A percentile compares a stretch with the other conserved stretches of the same genome.
phyloP scores from a whole-genome alignment of 2,888 invertebrate genomes.

The Euzophera pinguis region DNA sequence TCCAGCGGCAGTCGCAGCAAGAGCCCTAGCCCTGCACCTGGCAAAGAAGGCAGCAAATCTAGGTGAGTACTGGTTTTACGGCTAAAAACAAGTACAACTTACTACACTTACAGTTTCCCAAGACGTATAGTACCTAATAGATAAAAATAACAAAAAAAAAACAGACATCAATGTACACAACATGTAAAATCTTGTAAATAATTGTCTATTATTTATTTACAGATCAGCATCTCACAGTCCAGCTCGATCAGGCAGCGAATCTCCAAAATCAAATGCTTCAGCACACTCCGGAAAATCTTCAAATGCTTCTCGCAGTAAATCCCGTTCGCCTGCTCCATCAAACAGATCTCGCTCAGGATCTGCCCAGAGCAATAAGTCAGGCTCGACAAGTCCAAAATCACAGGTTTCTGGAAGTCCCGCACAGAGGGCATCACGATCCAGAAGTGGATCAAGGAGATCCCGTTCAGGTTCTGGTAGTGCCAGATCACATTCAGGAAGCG shows the following conservation, averaged over 20 bases:
- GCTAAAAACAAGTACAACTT: too few relatives aligned
- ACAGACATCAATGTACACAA: too few relatives aligned
- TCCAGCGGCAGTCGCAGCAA: conserved; percentile 68
- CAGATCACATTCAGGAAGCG: conserved; percentile 49
- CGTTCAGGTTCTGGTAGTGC: conserved; percentile 48
- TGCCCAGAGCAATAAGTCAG: conserved; percentile 67
- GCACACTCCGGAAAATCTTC: conserved; percentile 56
- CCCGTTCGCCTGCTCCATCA: conserved; percentile 63
- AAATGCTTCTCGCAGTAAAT: conserved; percentile 63
- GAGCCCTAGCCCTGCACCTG: conserved; percentile 64
- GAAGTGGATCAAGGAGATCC: conserved; percentile 57
- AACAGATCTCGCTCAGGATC: conserved; percentile 60
- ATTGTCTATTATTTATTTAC: conserved; percentile 25
- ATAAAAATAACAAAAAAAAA: too few relatives aligned
- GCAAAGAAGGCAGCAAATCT: conserved; percentile 62
- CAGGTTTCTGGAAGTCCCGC: conserved; percentile 63
- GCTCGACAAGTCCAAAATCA: conserved; percentile 65
- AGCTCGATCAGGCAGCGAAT: conserved; percentile 63
- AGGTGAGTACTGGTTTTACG: conserved; percentile 45
- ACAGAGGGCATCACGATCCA: conserved; percentile 50
- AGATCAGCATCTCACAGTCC: conserved; percentile 67
- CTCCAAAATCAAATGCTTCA: conserved; percentile 62
- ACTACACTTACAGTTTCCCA: too few relatives aligned
- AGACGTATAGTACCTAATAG: too few relatives aligned
- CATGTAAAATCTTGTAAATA: background rate